Evolutionary conservation across 2,113 vertebrate genomes (phyloP).

Genomic region (Callocephalon fimbriatum): DNA sequence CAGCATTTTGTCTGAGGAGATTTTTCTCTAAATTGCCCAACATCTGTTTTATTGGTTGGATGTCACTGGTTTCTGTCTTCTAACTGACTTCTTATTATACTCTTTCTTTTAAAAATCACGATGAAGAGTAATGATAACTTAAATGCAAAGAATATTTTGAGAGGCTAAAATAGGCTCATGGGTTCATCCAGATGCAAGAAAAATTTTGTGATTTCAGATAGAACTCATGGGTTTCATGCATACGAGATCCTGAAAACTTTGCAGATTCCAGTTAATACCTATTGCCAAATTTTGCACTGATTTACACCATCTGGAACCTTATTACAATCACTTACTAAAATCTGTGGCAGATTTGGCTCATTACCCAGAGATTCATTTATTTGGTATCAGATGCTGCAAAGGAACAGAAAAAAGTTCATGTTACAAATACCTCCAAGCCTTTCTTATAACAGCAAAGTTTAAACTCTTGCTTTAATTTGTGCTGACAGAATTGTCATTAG

Average conservation of each 20-base stretch:
- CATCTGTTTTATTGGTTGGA: background rate
- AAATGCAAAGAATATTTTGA: background rate
- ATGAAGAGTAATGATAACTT: background rate
- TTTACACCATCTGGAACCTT: conserved; percentile 46
- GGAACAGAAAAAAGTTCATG: background rate
- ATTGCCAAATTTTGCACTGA: conserved; percentile 33
- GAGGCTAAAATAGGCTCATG: background rate
- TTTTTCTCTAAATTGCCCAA: background rate
- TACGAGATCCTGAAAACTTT: background rate
- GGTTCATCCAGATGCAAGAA: background rate
- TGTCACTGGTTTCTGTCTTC: background rate
- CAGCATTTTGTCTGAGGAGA: background rate
- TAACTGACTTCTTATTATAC: background rate
- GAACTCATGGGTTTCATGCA: background rate
- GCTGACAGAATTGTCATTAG: background rate
- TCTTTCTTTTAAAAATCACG: background rate
- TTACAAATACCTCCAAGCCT: background rate
- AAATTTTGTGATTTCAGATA: background rate
- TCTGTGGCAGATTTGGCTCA: conserved; percentile 17
- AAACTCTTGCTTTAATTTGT: background rate
- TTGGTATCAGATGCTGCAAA: background rate
- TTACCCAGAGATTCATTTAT: conserved; percentile 2
- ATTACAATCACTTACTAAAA: conserved; percentile 25
- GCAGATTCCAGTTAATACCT: background rate
- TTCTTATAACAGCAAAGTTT: background rate